Evolutionary conservation across 2,888 invertebrate species (phyloP).

Genomic region (Cheilosia pagana): DNA sequence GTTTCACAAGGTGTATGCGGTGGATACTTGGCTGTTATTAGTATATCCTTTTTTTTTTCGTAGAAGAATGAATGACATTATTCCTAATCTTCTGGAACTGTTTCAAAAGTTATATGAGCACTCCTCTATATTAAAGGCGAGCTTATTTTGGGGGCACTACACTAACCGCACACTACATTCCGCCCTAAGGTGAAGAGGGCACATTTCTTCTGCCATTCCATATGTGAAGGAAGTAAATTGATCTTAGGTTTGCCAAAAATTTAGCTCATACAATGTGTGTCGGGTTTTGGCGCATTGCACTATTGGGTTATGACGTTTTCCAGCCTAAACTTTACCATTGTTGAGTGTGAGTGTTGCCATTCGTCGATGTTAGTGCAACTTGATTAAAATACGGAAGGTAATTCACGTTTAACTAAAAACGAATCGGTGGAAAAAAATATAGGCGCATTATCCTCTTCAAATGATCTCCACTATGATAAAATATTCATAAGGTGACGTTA

Average conservation of each 20-base stretch:
- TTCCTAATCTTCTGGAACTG: constrained; percentile 60
- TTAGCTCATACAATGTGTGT: constrained; percentile 2
- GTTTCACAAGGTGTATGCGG: background rate
- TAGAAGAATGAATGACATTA: constrained; percentile 14
- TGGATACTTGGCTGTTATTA: background rate
- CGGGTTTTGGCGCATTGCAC: constrained; percentile 51
- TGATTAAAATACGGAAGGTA: too few relatives aligned
- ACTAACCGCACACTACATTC: background rate
- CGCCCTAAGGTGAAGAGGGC: background rate
- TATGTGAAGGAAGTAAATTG: background rate
- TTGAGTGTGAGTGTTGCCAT: background rate
- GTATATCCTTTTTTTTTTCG: background rate
- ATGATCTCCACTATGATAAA: too few relatives aligned
- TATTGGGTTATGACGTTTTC: background rate
- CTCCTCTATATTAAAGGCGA: background rate
- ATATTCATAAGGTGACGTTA: too few relatives aligned
- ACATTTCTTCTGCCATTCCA: constrained; percentile 3
- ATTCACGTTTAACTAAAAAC: too few relatives aligned
- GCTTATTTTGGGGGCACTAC: constrained; percentile 6
- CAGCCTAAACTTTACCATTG: background rate
- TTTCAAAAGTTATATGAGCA: constrained; percentile 49
- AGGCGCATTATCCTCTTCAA: too few relatives aligned
- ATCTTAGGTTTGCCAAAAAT: constrained; percentile 33
- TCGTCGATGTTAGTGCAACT: too few relatives aligned
- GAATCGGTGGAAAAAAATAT: too few relatives aligned